Percentiles rank a stretch among this genome's conserved stretches.
Conservation (phyloP, 64 coral and sea anemone genomes). For the Stichodactyla helianthus region DNA sequence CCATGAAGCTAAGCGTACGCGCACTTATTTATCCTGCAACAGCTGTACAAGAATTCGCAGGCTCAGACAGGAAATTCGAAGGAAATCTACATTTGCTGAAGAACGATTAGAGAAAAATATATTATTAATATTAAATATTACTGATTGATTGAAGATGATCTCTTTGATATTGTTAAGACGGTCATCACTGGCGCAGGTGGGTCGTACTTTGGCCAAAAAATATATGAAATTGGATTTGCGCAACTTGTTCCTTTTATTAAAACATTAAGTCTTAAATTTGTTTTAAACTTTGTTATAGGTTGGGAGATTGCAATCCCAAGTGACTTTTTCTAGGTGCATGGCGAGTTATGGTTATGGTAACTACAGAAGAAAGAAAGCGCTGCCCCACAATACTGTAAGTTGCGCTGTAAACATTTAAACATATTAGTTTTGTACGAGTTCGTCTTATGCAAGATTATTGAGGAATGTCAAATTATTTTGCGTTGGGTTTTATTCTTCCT, state of each 20-base stretch:
- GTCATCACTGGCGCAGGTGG: background rate
- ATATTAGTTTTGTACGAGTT: background rate
- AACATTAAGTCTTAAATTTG: background rate
- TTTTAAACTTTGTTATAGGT: background rate
- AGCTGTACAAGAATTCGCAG: background rate
- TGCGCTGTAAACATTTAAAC: background rate
- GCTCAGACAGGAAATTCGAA: background rate
- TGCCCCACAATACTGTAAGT: slow-evolving; percentile 17
- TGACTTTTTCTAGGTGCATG: slow-evolving; percentile 3
- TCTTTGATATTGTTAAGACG: background rate
- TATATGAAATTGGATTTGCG: background rate
- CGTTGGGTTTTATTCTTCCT: background rate
- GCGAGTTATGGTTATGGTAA: slow-evolving; percentile 1
- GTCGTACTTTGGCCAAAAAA: background rate
- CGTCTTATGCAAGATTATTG: too few species aligned
- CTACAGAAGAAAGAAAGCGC: slow-evolving; percentile 14
- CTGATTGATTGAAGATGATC: background rate
- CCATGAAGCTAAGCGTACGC: background rate
- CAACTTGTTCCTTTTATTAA: background rate
- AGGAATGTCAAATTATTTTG: background rate
- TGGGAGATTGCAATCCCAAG: background rate
- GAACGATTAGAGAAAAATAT: background rate
- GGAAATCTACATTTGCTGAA: background rate
- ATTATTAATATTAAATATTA: background rate
- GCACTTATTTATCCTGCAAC: background rate